Evolutionary conservation across 2,797 vertebrate species (phyloP), one percentile per base, ranked within the genome.

Genomic region (Emydoidea blandingii): DNA sequence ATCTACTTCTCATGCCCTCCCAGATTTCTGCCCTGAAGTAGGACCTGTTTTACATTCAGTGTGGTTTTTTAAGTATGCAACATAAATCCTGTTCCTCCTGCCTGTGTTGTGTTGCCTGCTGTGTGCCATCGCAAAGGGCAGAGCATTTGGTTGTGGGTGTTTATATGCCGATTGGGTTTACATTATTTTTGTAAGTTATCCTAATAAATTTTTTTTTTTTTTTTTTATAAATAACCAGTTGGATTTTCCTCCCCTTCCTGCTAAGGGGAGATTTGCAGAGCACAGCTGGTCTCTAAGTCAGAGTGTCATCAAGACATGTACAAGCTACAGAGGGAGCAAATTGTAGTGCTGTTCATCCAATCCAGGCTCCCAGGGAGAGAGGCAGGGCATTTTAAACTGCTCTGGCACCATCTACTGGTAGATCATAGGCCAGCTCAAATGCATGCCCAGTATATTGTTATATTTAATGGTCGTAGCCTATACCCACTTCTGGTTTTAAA

Each of bases 71-170:
- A 95, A 97, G 92, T 92, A 57, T 76, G 74, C 85, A 78, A 97
- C 97, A 92, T 97, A 93, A 98, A 98, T 94, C 96, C 98, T 56
- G 92, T 96, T 97, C 93, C 96, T 98, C 96, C 97, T 47, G 92
- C 95, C 56, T 0, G 18, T 76, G 92, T 2, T 0, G 34, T 6
- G 84, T 54, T 1, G n/a, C 54, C 53, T 41, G 53, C 53, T 82
- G 15, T 15, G 52, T 54, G 76, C 91, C 29, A 29, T 53, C 0
- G 49, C 1, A 0, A 2, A 47, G 52, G 91, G 87, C 19, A 11
- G 65, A 72, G 37, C n/a, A 65, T n/a, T 85, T 14, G 85, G 54
- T 1, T 29, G 16, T 6, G 54, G 47, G 3, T 79, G 19, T 21
- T 53, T 23, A n/a, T 12, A 37, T 37, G 34, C 78, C 0, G 1